Conservation (phyloP, 2,888 invertebrate genomes). For the Cistogaster globosa region DNA sequence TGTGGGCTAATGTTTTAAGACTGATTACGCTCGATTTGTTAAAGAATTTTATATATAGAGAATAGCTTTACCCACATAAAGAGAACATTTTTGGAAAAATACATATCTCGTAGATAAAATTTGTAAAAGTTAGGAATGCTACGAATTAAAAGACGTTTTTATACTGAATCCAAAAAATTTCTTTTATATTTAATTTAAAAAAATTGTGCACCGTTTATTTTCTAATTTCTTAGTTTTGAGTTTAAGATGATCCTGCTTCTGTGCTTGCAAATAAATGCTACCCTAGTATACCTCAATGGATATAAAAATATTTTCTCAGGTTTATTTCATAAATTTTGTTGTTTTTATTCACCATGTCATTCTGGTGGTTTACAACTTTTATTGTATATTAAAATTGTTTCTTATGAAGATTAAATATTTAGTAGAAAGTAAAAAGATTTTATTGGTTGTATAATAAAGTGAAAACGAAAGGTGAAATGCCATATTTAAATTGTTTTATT, state of each 20-base stretch:
- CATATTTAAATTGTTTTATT: too few species aligned
- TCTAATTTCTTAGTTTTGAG: too few species aligned
- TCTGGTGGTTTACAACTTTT: slow-evolving; percentile 55
- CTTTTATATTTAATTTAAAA: too few species aligned
- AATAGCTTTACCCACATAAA: neutral
- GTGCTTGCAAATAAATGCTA: neutral
- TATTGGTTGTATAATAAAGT: neutral
- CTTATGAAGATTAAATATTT: slow-evolving; percentile 43
- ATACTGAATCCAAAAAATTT: too few species aligned
- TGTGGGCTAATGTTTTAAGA: slow-evolving; percentile 65
- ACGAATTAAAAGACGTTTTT: neutral
- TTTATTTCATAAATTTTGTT: slow-evolving; percentile 53
- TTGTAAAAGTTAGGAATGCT: slow-evolving; percentile 7
- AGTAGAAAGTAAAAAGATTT: slow-evolving; percentile 3
- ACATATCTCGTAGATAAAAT: neutral
- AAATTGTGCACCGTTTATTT: too few species aligned
- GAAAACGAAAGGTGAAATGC: too few species aligned
- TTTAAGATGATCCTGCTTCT: too few species aligned
- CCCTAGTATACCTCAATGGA: slow-evolving; percentile 23
- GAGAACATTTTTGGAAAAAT: neutral
- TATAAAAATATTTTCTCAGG: slow-evolving; percentile 44
- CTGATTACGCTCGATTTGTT: slow-evolving; percentile 66
- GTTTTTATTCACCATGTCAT: slow-evolving; percentile 55
- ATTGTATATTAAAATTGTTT: slow-evolving; percentile 51
- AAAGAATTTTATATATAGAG: slow-evolving; percentile 42